phyloP scores from a whole-genome alignment of 35 echinoderm and acorn worm species.

The Stichopus chloronotus region DNA sequence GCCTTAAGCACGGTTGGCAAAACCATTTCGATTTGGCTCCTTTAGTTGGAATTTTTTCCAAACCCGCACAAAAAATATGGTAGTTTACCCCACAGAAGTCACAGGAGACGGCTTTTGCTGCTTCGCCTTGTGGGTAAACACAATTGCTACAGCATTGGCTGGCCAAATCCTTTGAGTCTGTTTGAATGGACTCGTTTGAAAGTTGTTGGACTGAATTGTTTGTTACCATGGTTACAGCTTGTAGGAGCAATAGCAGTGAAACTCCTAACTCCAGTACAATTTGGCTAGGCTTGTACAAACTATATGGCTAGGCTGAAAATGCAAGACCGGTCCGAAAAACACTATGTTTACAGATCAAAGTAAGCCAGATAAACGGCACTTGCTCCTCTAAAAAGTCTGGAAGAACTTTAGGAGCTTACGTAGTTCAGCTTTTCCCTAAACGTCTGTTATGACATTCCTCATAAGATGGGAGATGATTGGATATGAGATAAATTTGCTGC shows the following conservation, averaged over 20 bases:
- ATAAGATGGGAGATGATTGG: neutral
- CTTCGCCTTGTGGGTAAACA: conserved; percentile 31
- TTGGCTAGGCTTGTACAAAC: conserved; percentile 26
- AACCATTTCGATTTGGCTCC: conserved; percentile 26
- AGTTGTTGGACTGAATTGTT: conserved; percentile 14
- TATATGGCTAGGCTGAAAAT: conserved; percentile 1
- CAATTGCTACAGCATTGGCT: conserved; percentile 26
- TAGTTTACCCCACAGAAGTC: conserved; percentile 28
- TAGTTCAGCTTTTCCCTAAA: neutral
- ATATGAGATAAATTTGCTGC: neutral
- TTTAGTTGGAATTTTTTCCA: neutral
- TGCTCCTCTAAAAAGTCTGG: neutral
- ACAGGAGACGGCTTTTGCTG: conserved; percentile 17
- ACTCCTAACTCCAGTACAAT: neutral
- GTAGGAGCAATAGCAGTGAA: neutral
- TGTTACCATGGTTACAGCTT: conserved; percentile 32
- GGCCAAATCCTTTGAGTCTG: neutral
- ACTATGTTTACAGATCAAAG: neutral
- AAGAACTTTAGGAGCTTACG: neutral
- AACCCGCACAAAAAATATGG: conserved; percentile 5
- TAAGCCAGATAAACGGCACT: conserved; percentile 1
- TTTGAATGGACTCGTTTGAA: conserved; percentile 33
- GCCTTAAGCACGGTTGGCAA: conserved; percentile 26
- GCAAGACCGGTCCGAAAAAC: neutral
- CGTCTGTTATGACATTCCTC: neutral